phyloP scores from a whole-genome alignment of 2,113 vertebrate species.

The Zosterops pallidus region DNA sequence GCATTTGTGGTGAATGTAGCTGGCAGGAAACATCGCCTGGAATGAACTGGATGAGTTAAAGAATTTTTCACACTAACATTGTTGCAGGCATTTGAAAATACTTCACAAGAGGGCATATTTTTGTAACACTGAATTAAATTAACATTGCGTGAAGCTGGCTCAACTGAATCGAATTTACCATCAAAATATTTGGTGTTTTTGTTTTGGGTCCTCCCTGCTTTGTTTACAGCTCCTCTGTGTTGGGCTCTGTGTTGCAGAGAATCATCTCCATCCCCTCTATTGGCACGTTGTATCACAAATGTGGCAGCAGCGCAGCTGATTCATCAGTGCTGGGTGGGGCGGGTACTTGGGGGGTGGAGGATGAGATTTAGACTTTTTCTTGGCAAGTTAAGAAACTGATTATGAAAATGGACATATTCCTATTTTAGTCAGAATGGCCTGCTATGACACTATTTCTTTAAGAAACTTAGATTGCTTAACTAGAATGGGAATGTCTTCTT shows the following conservation, averaged over 20 bases:
- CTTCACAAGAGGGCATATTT: slow-evolving; percentile 31
- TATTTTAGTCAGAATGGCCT: not conserved
- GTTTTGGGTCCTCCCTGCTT: not conserved
- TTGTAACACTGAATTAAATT: slow-evolving; percentile 22
- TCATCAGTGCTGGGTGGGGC: not conserved
- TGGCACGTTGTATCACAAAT: not conserved
- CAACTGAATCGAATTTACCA: slow-evolving; percentile 1
- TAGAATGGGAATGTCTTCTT: not conserved
- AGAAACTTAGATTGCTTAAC: not conserved
- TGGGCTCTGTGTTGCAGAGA: not conserved
- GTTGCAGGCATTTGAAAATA: slow-evolving; percentile 41
- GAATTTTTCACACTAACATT: slow-evolving; percentile 53
- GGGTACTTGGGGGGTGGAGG: not conserved
- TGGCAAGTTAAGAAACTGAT: not conserved
- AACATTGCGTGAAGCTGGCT: not conserved
- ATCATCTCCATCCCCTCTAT: not conserved
- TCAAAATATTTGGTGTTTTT: slow-evolving; percentile 14
- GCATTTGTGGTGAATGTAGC: slow-evolving; percentile 71
- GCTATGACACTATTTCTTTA: not conserved
- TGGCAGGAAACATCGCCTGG: slow-evolving; percentile 56
- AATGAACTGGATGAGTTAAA: slow-evolving; percentile 58
- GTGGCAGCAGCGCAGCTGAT: not conserved
- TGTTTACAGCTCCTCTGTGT: not conserved
- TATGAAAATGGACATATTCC: not conserved
- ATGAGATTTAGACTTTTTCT: not conserved